Evolutionary conservation across 2,113 vertebrate genomes (phyloP), one percentile per base, ranked within the genome.

Genomic region (Antigone vipio): DNA sequence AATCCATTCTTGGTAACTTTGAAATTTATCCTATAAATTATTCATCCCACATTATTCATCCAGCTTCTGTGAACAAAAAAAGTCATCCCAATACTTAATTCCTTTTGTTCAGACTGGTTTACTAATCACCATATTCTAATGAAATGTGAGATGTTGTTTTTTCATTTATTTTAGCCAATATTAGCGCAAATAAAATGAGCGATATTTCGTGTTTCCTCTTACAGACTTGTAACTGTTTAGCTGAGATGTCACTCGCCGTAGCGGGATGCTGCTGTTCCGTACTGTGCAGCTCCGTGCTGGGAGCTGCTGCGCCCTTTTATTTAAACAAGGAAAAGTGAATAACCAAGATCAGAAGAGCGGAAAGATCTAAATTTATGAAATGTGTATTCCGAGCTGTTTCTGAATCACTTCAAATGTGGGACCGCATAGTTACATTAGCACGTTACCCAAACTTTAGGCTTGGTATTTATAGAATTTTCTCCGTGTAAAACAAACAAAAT

Each of bases 281-380:
- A 9, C 35, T 47, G 7, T 24, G 24, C 77, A 92, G 47, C 32
- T 71, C 24, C 9, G 10, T 18, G 4, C 64, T 60, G 68, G 38
- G 35, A 60, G 49, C 89, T 90, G 66, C 60, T 40, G 55, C 29
- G 34, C 32, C 81, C 32, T 89, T 81, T n/a, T 60, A 30, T 80
- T 90, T 92, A 9, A 45, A 68, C 82, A 90, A 29, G 30, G 69
- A 84, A 38, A 73, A 73, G 4, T 40, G 17, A 63, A n/a, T 50
- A 49, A 29, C 21, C 38, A 60, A 88, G 55, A 67, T 49, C 73
- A 73, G 84, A 76, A 72, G 60, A 92, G 58, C 4, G 52, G 93
- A 93, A 95, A 92, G 69, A 78, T 63, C 63, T 93, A 78, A 73
- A 27, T 97, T 96, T 59, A 62, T 89, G 82, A 90, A 89, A 82